These are phyloP conservation scores for Lapara coniferarum DNA, from an alignment of 2,888 invertebrate genomes.

Conservation along the genomic window DNA sequence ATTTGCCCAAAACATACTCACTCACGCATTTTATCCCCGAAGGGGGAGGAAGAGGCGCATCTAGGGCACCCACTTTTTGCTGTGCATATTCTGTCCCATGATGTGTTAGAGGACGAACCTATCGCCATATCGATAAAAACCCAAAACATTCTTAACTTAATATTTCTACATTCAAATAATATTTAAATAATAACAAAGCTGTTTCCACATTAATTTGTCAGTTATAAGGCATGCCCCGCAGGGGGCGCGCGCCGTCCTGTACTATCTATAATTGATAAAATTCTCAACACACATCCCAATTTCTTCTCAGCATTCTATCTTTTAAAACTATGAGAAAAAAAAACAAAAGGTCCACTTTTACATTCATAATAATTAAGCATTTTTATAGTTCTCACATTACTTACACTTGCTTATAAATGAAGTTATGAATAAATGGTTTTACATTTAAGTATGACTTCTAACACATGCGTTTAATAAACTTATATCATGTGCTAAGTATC, in stretches of 20 bases:
- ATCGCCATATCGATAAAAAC: no score
- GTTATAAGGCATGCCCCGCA: constrained; percentile 40
- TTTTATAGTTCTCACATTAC: constrained; percentile 27
- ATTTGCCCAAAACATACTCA: no score
- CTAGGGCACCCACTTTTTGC: no score
- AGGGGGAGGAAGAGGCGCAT: no score
- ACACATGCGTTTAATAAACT: no score
- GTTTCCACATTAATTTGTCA: constrained; percentile 41
- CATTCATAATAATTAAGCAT: constrained; percentile 35
- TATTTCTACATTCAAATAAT: not conserved
- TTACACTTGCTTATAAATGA: constrained; percentile 7
- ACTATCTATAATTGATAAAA: constrained; percentile 73
- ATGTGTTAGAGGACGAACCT: no score
- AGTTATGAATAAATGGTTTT: not conserved
- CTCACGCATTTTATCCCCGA: no score
- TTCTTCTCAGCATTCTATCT: constrained; percentile 65
- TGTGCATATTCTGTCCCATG: no score
- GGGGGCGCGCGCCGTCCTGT: constrained; percentile 50
- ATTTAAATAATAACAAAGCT: constrained; percentile 42
- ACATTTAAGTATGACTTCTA: not conserved
- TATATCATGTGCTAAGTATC: no score
- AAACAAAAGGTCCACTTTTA: constrained; percentile 33
- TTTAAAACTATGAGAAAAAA: constrained; percentile 52
- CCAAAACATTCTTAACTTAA: not conserved
- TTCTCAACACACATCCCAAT: constrained; percentile 69